Base-by-base conservation (phyloP, 2,797 vertebrate species). In the Alca torda region DNA sequence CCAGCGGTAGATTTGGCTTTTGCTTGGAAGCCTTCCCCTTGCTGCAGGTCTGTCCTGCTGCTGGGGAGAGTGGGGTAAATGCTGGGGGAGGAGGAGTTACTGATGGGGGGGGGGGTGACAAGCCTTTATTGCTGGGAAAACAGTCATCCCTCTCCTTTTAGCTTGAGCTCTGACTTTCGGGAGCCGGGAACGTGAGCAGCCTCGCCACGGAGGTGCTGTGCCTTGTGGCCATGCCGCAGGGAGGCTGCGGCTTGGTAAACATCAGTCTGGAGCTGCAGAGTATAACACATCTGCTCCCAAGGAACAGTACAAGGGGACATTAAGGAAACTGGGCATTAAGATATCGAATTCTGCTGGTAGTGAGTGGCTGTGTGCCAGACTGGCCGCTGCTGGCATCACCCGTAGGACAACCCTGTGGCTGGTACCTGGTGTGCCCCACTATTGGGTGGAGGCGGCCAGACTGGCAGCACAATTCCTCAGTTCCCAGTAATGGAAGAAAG, bases 181-280 rank as follows among this genome's bases (percentile, higher is more conserved):
- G 50, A 50, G 30, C 19, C 1, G 13, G 35, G 15, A 4, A 14
- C 1, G 3, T 0, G 0, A 83, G 45, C 45, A 35, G 64, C 68
- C 50, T 60, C 0, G 0, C 54, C 0, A 0, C 0, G 2, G 39
- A 56, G 45, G 31, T 17, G 61, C 26, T 11, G 4, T 3, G 39
- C 30, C 50, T 31, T 2, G 0, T 7, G 31, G 45, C 63, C 0
- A 1, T 64, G 68, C 19, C 0, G 4, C 0, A 8, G 57, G 39
- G 24, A 53, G 57, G 41, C 41, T 48, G 39, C 0, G 7, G 17
- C 23, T 24, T 6, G 20, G 61, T 25, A 6, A 65, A 5, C 33
- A 3, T n/a, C 25, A 10, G 48, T 16, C 67, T 33, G 81, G 59
- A 57, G 39, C 64, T 17, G 9, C 0, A 8, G 3, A 74, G 15